These are phyloP conservation scores for Varanus komodoensis DNA, from an alignment of 2,113 vertebrate species.

Conservation along the genomic window DNA sequence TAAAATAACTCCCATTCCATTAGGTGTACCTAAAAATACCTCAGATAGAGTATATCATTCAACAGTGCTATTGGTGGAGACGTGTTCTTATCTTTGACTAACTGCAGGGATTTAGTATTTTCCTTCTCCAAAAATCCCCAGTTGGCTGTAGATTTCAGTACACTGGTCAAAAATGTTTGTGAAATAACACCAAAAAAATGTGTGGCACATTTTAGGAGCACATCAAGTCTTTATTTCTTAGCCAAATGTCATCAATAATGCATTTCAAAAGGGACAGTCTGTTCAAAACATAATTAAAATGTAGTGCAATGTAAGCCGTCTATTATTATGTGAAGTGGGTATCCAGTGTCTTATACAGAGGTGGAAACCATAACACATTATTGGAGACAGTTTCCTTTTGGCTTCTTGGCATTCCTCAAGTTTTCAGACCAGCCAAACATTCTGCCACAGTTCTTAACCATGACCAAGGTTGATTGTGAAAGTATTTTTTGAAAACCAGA, in stretches of 20 bases:
- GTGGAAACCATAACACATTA: no score
- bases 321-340: no score
- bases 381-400: not conserved
- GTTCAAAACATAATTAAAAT: no score
- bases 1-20: not conserved
- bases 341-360: no score
- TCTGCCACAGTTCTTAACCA: not conserved
- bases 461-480: not conserved
- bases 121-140: not conserved
- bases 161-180: not conserved
- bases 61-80: not conserved
- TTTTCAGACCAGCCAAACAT: not conserved
- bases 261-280: no score
- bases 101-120: not conserved
- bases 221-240: no score
- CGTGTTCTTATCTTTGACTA: not conserved
- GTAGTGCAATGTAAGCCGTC: no score
- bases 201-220: not conserved
- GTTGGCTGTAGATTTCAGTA: not conserved
- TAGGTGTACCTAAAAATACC: no score
- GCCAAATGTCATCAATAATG: no score
- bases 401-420: not conserved
- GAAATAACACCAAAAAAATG: not conserved
- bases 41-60: conserved; percentile 1
- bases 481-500: not conserved